Evolutionary conservation across 2,888 invertebrate species (phyloP), one percentile per base, ranked within the genome.

Genomic region (Aquatica leii): DNA sequence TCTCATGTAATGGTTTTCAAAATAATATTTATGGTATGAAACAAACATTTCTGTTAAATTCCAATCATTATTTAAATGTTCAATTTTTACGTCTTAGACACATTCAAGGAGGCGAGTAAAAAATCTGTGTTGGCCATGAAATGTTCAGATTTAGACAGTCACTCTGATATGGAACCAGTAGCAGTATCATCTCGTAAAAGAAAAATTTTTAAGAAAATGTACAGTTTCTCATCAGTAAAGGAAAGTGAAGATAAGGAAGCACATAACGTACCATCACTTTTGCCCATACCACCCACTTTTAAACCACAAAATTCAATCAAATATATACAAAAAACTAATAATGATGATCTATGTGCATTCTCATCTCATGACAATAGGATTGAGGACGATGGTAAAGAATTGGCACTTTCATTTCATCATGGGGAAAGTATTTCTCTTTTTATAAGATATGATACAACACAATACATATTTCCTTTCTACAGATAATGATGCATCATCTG

Each of bases 161-260:
- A 40, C 2, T 40, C 40, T 6, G 40, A 40, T 40, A 6, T 8
- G 40, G 40, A 40, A 40, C 40, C 40, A 40, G 40, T 40, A 2
- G 40, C 8, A n/a, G n/a, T n/a, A 40, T 40, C 40, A 4, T 40
- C 40, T 2, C 40, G 40, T 4, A 40, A 40, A 40, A 40, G 40
- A 8, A 40, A 40, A 40, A 40, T 40, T n/a, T 40, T 40, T n/a
- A 40, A 40, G n/a, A n/a, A n/a, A n/a, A n/a, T n/a, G n/a, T n/a
- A n/a, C n/a, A n/a, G n/a, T n/a, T n/a, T n/a, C n/a, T n/a, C n/a
- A n/a, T n/a, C n/a, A n/a, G n/a, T n/a, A n/a, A n/a, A n/a, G n/a
- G n/a, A n/a, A n/a, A n/a, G n/a, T n/a, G n/a, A n/a, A n/a, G n/a
- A n/a, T n/a, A n/a, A n/a, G n/a, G n/a, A n/a, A n/a, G n/a, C n/a